Percentiles rank a stretch among this genome's conserved stretches.
Evolutionary conservation across 2,888 invertebrate genomes (phyloP).

Genomic region (Eustalomyia histrio): DNA sequence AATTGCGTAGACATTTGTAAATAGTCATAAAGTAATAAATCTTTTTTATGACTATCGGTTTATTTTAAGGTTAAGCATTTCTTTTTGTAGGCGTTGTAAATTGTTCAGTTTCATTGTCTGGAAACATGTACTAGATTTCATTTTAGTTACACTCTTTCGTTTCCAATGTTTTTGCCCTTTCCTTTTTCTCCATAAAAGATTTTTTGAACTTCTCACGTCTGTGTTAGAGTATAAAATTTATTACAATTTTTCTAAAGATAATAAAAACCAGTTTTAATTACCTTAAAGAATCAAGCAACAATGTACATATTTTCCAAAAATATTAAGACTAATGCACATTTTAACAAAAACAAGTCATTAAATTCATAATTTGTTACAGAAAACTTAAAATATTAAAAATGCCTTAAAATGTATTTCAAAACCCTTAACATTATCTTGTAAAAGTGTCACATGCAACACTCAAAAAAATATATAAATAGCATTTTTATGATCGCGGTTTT

Average conservation of each 20-base stretch:
- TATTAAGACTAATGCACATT: neutral
- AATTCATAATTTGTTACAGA: conserved; percentile 38
- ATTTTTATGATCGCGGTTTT: conserved; percentile 31
- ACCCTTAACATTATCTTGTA: neutral
- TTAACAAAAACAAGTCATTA: conserved; percentile 9
- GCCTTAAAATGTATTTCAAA: neutral
- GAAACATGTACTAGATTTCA: conserved; percentile 29
- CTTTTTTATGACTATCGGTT: conserved; percentile 62
- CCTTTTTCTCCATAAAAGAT: conserved; percentile 5
- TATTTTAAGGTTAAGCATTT: conserved; percentile 21
- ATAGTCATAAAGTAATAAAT: conserved; percentile 66
- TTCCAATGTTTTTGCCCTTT: neutral
- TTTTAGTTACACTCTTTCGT: conserved; percentile 43
- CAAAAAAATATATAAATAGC: neutral
- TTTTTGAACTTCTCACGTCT: conserved; percentile 56
- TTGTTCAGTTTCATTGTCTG: conserved; percentile 49
- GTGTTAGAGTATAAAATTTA: conserved; percentile 29
- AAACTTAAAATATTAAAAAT: neutral
- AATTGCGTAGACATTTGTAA: conserved; percentile 64
- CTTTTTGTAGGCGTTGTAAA: conserved; percentile 49
- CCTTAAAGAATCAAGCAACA: conserved; percentile 26
- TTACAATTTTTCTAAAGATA: conserved; percentile 23
- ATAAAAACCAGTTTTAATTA: conserved; percentile 42
- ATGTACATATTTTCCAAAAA: neutral
- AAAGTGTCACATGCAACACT: conserved; percentile 25